phyloP scores from a whole-genome alignment of 37 sponge, comb jelly and placozoan genomes.

The Beroe forskalii region DNA sequence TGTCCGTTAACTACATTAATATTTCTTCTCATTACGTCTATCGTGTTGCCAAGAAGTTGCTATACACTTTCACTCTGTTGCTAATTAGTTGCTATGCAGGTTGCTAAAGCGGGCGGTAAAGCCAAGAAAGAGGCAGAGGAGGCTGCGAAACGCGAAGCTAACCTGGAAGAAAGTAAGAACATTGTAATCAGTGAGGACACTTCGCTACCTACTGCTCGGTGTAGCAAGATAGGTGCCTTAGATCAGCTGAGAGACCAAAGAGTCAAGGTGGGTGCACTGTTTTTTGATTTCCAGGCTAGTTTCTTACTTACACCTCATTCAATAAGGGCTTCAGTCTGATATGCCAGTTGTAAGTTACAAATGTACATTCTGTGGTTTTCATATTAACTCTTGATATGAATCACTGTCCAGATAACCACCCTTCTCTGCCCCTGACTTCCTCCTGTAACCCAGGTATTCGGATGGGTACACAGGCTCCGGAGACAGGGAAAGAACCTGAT shows the following conservation, averaged over 20 bases:
- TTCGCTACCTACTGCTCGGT: constrained; percentile 73
- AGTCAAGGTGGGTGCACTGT: background rate
- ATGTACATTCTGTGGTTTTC: too few relatives aligned
- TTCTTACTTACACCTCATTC: too few relatives aligned
- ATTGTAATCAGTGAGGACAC: constrained; percentile 75
- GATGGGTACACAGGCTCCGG: constrained; percentile 90
- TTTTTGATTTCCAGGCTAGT: too few relatives aligned
- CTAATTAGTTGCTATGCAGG: too few relatives aligned
- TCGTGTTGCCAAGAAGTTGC: too few relatives aligned
- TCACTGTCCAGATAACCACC: too few relatives aligned
- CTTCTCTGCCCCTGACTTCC: too few relatives aligned
- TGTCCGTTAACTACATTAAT: background rate
- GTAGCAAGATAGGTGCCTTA: constrained; percentile 39
- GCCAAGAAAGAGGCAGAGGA: constrained; percentile 73
- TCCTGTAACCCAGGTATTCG: constrained; percentile 74
- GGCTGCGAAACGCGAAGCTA: constrained; percentile 74
- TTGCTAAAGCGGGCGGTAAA: background rate
- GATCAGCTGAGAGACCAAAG: background rate
- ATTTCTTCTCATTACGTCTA: background rate
- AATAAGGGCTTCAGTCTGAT: too few relatives aligned
- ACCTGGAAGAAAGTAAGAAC: constrained; percentile 84
- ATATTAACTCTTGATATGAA: too few relatives aligned
- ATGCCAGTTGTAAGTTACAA: too few relatives aligned
- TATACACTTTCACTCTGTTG: too few relatives aligned
- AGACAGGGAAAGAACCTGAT: constrained; percentile 85